A percentile compares a stretch with the other conserved stretches of the same genome.
phyloP scores from a whole-genome alignment of 2,113 vertebrate species.

The Isurus oxyrinchus region DNA sequence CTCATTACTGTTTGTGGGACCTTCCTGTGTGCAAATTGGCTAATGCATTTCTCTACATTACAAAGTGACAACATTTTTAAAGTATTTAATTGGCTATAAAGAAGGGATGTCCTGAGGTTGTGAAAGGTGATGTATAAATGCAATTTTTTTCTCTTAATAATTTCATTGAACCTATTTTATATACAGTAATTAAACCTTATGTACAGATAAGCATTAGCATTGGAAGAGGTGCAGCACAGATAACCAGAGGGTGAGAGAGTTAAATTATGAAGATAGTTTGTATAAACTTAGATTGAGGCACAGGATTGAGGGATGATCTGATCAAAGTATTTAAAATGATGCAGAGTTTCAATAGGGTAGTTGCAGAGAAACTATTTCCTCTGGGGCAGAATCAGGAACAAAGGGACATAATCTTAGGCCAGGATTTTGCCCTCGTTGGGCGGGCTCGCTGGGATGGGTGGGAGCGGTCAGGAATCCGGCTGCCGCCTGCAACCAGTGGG shows the following conservation, averaged over 20 bases:
- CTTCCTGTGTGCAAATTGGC: not conserved
- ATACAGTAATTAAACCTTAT: not conserved
- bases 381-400: not conserved
- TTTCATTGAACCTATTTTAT: not conserved
- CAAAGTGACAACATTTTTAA: not conserved
- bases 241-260: no score
- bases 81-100: not conserved
- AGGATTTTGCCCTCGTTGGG: no score
- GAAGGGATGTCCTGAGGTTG: not conserved
- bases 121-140: not conserved
- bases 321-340: not conserved
- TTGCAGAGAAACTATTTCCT: not conserved
- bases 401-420: not conserved
- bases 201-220: not conserved
- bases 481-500: no score
- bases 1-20: not conserved
- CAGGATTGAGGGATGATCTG: not conserved
- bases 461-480: no score
- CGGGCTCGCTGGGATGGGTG: no score
- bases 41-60: not conserved
- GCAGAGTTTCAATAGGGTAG: not conserved
- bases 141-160: not conserved
- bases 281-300: not conserved
- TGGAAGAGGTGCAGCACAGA: no score
- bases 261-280: not conserved